phyloP scores from a whole-genome alignment of 2,888 invertebrate species.

The Lissocephala sabroskyi region DNA sequence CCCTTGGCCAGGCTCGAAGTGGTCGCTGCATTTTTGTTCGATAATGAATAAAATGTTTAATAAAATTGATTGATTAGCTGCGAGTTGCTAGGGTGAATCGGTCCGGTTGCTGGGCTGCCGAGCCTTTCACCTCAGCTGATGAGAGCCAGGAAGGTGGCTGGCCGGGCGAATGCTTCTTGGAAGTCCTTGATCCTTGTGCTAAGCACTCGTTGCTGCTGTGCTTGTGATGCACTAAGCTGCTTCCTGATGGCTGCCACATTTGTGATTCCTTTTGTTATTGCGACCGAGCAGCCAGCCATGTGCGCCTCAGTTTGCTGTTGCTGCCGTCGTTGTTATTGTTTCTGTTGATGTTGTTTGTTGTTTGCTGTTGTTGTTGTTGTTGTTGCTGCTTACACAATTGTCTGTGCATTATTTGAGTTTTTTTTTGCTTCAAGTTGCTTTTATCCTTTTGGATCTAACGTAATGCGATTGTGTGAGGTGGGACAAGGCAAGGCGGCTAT shows the following conservation, averaged over 20 bases:
- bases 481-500: constrained; percentile 2
- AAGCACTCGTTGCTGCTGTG: not conserved
- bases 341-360: not conserved
- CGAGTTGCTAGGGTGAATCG: no score
- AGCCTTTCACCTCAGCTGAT: no score
- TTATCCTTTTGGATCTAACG: constrained; percentile 43
- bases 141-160: no score
- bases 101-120: no score
- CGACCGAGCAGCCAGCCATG: constrained; percentile 1
- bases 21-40: no score
- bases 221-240: constrained; percentile 28
- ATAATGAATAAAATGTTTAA: constrained; percentile 39
- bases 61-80: constrained; percentile 52
- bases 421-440: constrained; percentile 52
- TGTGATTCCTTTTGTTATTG: constrained; percentile 45
- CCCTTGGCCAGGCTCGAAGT: no score
- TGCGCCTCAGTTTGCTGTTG: constrained; percentile 1
- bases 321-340: constrained; percentile 2
- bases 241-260: constrained; percentile 41
- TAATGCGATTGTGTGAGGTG: constrained; percentile 48
- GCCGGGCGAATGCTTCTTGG: not conserved
- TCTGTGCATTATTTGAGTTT: constrained; percentile 58
- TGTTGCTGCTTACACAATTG: constrained; percentile 45
- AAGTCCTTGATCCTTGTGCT: no score
- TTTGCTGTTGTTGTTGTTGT: not conserved